Percentiles rank a stretch among this genome's conserved stretches.
Conservation (phyloP, 23 tunicate genomes). For the Styela plicata region DNA sequence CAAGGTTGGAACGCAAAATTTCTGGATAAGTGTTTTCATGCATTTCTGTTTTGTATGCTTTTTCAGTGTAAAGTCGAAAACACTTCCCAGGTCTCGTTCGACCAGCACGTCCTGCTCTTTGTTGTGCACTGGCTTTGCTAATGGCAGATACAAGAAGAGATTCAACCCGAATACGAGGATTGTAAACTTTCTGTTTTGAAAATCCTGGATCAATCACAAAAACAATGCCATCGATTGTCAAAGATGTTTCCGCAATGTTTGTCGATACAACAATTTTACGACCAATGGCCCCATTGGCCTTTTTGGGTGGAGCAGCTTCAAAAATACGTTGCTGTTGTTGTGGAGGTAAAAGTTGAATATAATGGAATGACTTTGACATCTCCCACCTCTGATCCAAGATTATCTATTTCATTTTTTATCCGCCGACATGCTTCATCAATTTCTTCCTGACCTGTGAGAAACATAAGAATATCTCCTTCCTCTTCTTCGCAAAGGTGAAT, state of each 20-base stretch:
- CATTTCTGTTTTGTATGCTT: constrained; percentile 91
- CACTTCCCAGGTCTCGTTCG: constrained; percentile 96
- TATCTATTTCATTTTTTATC: constrained; percentile 81
- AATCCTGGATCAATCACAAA: constrained; percentile 99
- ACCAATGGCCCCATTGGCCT: constrained; percentile 89
- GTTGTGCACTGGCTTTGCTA: constrained; percentile 96
- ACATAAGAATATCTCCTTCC: constrained; percentile 87
- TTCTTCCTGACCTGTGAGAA: constrained; percentile 99
- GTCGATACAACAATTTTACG: constrained; percentile 92
- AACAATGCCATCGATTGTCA: constrained; percentile 96
- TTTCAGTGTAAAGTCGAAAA: constrained; percentile 92
- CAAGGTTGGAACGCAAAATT: constrained; percentile 89
- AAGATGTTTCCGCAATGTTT: constrained; percentile 94
- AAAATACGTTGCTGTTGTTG: constrained; percentile 89
- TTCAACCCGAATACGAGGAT: constrained; percentile 96
- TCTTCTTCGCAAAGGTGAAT: constrained; percentile 94
- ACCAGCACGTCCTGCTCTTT: constrained; percentile 95
- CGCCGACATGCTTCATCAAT: constrained; percentile 97
- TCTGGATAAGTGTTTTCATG: constrained; percentile 96
- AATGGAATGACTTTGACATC: constrained; percentile 84
- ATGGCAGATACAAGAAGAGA: constrained; percentile 94
- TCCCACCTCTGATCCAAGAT: constrained; percentile 91
- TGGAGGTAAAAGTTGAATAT: constrained; percentile 90
- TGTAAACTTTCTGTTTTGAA: constrained; percentile 97
- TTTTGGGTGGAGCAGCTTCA: constrained; percentile 83